Evolutionary conservation across 2,113 vertebrate species (phyloP), one percentile per base, ranked within the genome.

Genomic region (Pluvialis apricaria): DNA sequence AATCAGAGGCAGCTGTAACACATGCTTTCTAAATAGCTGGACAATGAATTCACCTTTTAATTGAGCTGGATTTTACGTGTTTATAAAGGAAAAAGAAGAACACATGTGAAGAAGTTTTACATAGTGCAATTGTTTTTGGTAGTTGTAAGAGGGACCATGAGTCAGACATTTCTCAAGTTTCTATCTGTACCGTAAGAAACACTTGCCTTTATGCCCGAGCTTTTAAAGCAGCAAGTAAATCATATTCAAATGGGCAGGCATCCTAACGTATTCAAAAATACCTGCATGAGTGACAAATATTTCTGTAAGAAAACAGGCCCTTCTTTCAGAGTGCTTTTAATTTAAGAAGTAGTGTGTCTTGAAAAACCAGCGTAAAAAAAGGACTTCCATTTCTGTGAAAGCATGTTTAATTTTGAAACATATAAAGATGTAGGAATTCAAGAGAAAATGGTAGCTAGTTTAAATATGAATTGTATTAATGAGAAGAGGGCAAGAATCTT

Each of bases 401-500:
- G 70, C n/a, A 65, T 44, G 17, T 81, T 94, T 94, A 90, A 94
- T 86, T 93, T 90, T 88, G 90, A 95, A 95, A 70, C 45, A 44
- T 52, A 44, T 62, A 86, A 93, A 5, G 13, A 76, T 66, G 73
- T 72, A 65, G 79, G 65, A 92, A 82, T 79, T 92, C 86, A 90
- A 86, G 69, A 68, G 45, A 97, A 95, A 96, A 85, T 42, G 65
- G 76, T 76, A 94, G 52, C 60, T 95, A 64, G 79, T 96, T 97
- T 97, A 97, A 97, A 97, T 94, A 97, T 91, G 86, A 96, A 97
- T 94, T 89, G 72, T 94, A 96, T 97, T 96, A 96, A 94, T 91
- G 86, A 94, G 86, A 82, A 85, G 65, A 96, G 88, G 55, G 65
- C 65, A 81, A 91, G 83, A 95, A 96, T 94, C 65, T 92, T 92